phyloP scores from a whole-genome alignment of 2,797 vertebrate genomes.

The Gorsachius magnificus region DNA sequence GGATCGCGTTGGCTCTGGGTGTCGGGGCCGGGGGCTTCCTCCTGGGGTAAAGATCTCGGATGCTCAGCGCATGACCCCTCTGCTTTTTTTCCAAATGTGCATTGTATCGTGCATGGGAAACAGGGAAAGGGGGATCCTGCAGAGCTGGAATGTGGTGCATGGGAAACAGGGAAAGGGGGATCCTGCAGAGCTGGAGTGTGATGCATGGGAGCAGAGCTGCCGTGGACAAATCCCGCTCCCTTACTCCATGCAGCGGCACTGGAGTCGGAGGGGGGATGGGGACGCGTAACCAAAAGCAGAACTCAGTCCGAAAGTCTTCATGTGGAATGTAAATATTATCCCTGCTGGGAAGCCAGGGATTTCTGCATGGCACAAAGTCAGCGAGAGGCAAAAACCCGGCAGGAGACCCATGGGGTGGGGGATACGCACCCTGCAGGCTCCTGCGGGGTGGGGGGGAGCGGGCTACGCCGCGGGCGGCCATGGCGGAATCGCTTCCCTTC shows the following conservation, averaged over 20 bases:
- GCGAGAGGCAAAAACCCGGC: neutral
- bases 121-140: neutral
- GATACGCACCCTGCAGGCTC: fast-evolving
- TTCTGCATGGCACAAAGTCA: neutral
- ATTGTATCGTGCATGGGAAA: neutral
- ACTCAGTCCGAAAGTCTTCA: neutral
- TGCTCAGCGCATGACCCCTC: neutral
- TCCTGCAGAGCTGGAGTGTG: too few relatives aligned
- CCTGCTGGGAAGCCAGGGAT: neutral
- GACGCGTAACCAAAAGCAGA: neutral
- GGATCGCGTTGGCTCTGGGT: neutral
- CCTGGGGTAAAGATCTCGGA: too few relatives aligned
- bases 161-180: too few relatives aligned
- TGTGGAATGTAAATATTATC: slow-evolving; percentile 41
- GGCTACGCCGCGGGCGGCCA: fast-evolving
- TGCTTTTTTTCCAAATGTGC: neutral
- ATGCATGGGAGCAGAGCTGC: neutral
- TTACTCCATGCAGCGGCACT: neutral
- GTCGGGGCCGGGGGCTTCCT: too few relatives aligned
- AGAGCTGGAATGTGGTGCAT: neutral
- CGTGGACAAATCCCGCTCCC: neutral
- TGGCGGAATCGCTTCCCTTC: too few relatives aligned
- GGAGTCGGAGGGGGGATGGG: neutral
- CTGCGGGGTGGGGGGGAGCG: neutral
- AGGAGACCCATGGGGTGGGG: neutral